Evolutionary conservation across 2,888 invertebrate genomes (phyloP), one percentile per base, ranked within the genome.

Genomic region (Phalera bucephala): DNA sequence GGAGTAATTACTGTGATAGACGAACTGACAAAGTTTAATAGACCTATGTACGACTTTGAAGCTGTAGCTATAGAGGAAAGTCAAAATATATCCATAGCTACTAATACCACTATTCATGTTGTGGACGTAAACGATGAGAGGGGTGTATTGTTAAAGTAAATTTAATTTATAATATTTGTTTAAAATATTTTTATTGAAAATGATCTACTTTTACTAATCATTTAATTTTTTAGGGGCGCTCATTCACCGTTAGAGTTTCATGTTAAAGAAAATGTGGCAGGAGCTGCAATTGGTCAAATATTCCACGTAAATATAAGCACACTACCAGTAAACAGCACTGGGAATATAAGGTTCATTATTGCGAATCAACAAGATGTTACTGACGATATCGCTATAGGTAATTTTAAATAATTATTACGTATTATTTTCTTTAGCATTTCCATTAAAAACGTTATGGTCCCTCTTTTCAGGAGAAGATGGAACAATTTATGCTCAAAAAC

Each of bases 1-100:
- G 97, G 97, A 2, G 95, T 95, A 0, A 96, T 97, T 29, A 96
- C 96, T 1, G 95, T 97, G 0, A 94, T 96, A 37, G 93, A 95
- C 19, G 93, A 94, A 40, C 80, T 96, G 25, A 83, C 92, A 0
- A 93, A 94, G 54, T 96, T 92, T 64, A 91, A 92, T 13, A 82
- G 93, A 19, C 91, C 92, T 2, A 77, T 92, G 21, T 97, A 95
- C 64, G 93, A 95, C 45, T 96, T 97, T 62, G 96, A 96, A 82
- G 95, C 96, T 0, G 93, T 96, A 4, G 96, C 96, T 0, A 93
- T 93, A 1, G 91, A 92, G 76, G 91, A 81, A 44, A 81, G 79
- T 19, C 55, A 66, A 0, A 93, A 94, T 29, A 66, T 94, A 12
- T 93, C 94, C 8, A 90, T 96, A 13, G 91, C 94, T 3, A 96